Base-by-base conservation (phyloP, 35 echinoderm and acorn worm species). In the Eucidaris tribuloides region DNA sequence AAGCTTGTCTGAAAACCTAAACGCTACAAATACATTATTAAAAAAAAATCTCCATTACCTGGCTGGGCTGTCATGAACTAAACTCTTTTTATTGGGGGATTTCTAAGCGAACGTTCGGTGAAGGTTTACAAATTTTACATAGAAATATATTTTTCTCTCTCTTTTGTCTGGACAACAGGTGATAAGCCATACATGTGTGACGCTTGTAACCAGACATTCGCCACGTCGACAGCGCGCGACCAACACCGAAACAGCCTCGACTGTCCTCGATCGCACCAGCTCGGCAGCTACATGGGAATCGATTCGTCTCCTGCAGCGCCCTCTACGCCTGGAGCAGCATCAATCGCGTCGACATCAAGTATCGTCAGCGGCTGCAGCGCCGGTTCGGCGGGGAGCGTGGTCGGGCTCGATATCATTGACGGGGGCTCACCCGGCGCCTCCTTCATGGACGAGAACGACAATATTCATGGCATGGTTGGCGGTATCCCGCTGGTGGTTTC, bases 161-260 rank as follows among this genome's bases (percentile, higher is more conserved):
- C 20, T 44, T 65, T 27, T 30, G n/a, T n/a, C n/a, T n/a, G n/a
- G n/a, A n/a, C n/a, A n/a, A n/a, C n/a, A 87, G 72, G 57, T 39
- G 84, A 87, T 1, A 79, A 52, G 40, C 70, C 50, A 1, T 87
- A 79, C 55, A 36, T n/a, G 56, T 87, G 84, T 60, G 43, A 63
- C 22, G 49, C n/a, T 17, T 87, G 84, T 28, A 74, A 74, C 30
- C 55, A 50, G 28, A 56, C 7, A 42, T 87, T 87, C 57, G 25
- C 54, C 54, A 79, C 49, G 24, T 7, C 40, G 6, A 35, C 84
- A 22, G 45, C 72, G 30, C 11, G 84, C 13, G 84, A 87, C 54
- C 46, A 44, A 20, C 84, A 87, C 45, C 71, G 20, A 23, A 18
- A 48, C 62, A 78, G 46, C 28, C 55, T 79, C 1, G 55, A 87